These are phyloP conservation scores for Hypocryptadius cinnamomeus DNA, from an alignment of 2,113 vertebrate species.

Conservation along the genomic window DNA sequence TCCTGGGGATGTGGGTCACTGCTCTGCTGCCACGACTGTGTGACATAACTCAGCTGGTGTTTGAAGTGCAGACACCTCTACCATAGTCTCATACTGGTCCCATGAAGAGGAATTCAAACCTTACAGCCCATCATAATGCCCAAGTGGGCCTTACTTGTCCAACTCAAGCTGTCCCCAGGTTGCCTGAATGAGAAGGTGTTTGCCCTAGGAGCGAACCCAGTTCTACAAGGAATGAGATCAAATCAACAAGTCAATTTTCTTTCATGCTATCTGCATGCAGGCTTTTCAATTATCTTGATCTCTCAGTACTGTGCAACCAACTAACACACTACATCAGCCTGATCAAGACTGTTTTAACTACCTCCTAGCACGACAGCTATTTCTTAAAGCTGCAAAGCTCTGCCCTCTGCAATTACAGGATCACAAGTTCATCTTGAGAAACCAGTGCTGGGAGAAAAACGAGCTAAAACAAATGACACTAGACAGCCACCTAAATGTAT, in stretches of 20 bases:
- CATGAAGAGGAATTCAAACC: not conserved
- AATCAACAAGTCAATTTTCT: not conserved
- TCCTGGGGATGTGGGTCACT: not conserved
- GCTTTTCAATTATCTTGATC: not conserved
- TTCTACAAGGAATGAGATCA: not conserved
- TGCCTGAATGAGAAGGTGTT: not conserved
- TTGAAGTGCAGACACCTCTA: not conserved
- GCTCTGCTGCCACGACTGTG: not conserved
- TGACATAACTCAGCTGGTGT: not conserved
- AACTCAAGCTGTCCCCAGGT: not conserved
- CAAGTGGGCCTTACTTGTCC: not conserved
- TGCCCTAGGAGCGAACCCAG: not conserved
- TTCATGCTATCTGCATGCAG: not conserved
- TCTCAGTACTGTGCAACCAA: not conserved
- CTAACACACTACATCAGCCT: not conserved
- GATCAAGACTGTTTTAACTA: not conserved
- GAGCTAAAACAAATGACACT: not conserved
- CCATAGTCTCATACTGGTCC: not conserved
- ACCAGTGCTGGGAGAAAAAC: slow-evolving; percentile 8
- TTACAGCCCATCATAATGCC: not conserved
- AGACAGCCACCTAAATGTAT: not conserved
- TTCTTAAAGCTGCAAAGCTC: not conserved
- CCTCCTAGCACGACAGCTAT: not conserved
- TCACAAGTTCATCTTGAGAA: slow-evolving; percentile 25
- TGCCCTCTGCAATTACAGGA: not conserved